Evolutionary conservation across 2,888 invertebrate genomes (phyloP), one percentile per base, ranked within the genome.

Genomic region (Drosophila anomelani): DNA sequence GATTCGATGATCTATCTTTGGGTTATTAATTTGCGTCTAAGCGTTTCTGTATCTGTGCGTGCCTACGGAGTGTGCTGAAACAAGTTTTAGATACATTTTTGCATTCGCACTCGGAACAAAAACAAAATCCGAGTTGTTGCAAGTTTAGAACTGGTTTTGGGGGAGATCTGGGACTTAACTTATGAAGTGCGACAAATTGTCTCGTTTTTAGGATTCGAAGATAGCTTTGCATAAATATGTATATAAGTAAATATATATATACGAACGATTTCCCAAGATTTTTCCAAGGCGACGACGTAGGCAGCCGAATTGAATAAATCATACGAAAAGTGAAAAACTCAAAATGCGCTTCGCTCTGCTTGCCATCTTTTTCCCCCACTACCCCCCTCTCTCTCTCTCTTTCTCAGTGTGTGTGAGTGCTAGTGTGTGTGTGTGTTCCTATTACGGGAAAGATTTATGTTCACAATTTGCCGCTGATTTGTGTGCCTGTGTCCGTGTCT

Each of bases 401-500:
- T 10, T 32, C 29, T 46, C 15, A 44, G 8, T 15, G 17, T 47
- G n/a, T 56, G 54, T 58, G 29, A 55, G 29, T 47, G 47, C 67
- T 44, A 38, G n/a, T 39, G 13, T 56, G 54, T 58, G 36, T 53
- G 49, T 70, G 47, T 51, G 67, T 38, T 74, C 78, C 78, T 76
- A 86, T 84, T 85, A 78, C 76, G 71, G 17, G 38, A 20, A 76
- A 80, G 84, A 84, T 84, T 88, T 84, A 84, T 84, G 88, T 74
- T 72, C 69, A 44, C 74, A 72, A 78, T 80, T 82, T 80, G 85
- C 75, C 75, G 66, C 61, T 58, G 60, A 64, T 59, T 55, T 72
- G 68, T 72, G 68, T 68, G 68, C 57, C 23, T 79, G 47, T 69
- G 51, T 53, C 36, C 53, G 69, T 39, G 58, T n/a, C 38, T 47